Evolutionary conservation across 2,888 invertebrate genomes (phyloP).

Genomic region (Diloba caeruleocephala): DNA sequence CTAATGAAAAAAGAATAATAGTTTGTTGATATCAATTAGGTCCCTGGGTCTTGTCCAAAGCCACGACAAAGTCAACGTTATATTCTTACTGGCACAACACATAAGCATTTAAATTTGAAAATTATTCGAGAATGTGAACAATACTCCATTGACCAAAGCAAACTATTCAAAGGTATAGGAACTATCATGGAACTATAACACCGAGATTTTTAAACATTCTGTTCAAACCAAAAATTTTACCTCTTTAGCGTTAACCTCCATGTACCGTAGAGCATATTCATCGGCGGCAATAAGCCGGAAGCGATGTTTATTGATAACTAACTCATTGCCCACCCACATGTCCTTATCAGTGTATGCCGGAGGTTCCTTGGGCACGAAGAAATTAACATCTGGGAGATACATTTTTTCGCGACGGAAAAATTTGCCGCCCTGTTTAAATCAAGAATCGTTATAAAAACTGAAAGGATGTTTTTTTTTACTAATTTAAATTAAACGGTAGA

Average conservation of each 20-base stretch:
- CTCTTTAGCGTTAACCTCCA: slow-evolving; percentile 94
- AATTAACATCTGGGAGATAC: slow-evolving; percentile 92
- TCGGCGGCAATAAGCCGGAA: slow-evolving; percentile 95
- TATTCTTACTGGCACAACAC: too few relatives aligned
- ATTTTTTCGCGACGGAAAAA: slow-evolving; percentile 92
- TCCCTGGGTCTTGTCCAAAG: too few relatives aligned
- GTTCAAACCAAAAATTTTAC: slow-evolving; percentile 76
- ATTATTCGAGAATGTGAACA: too few relatives aligned
- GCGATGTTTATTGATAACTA: slow-evolving; percentile 93
- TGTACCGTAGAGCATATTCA: slow-evolving; percentile 95
- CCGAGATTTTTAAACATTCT: too few relatives aligned
- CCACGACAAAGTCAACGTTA: too few relatives aligned
- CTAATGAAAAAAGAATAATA: slow-evolving; percentile 72
- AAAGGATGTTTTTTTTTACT: too few relatives aligned
- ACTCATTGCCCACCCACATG: slow-evolving; percentile 94
- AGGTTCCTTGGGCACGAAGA: slow-evolving; percentile 92
- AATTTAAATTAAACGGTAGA: too few relatives aligned
- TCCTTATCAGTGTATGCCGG: slow-evolving; percentile 93
- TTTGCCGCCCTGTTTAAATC: slow-evolving; percentile 85
- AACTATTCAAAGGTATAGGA: too few relatives aligned
- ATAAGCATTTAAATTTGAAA: too few relatives aligned
- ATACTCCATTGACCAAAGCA: too few relatives aligned
- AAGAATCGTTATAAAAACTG: too few relatives aligned
- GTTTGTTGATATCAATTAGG: background rate
- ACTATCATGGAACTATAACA: too few relatives aligned